Percentiles rank a stretch among this genome's conserved stretches.
Conservation (phyloP, 2,113 vertebrate species). For the Heptranchias perlo region DNA sequence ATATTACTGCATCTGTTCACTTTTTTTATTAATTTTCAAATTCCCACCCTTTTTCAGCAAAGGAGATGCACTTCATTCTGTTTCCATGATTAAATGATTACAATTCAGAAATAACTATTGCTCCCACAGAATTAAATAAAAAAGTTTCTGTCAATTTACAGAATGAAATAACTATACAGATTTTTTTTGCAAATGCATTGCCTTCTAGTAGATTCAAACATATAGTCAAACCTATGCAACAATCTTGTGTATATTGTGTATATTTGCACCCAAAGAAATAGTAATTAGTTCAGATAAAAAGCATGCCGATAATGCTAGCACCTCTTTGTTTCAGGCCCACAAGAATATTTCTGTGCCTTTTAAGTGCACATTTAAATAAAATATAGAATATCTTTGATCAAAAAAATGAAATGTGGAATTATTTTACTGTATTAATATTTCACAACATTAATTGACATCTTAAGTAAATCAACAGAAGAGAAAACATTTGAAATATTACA, state of each 20-base stretch:
- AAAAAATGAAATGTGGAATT: not conserved
- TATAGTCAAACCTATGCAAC: slow-evolving; percentile 7
- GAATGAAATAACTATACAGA: not conserved
- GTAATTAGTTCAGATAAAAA: slow-evolving; percentile 2
- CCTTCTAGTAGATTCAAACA: not conserved
- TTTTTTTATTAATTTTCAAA: slow-evolving; percentile 99
- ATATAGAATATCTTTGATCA: not conserved
- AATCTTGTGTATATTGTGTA: not conserved
- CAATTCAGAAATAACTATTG: slow-evolving; percentile 13
- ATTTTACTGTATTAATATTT: not conserved
- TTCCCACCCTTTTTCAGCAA: slow-evolving; percentile 83
- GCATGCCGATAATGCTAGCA: not conserved
- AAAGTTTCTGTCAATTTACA: not conserved
- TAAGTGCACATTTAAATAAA: not conserved
- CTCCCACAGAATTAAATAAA: not conserved
- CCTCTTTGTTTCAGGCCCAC: not conserved
- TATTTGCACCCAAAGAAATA: not conserved
- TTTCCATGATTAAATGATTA: slow-evolving; percentile 47
- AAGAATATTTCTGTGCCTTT: slow-evolving; percentile 3
- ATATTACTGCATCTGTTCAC: slow-evolving; percentile 97
- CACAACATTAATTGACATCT: not conserved
- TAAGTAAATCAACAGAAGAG: not conserved
- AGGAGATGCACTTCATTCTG: slow-evolving; percentile 74
- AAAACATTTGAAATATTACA: not conserved
- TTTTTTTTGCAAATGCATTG: not conserved